A percentile compares a stretch with the other conserved stretches of the same genome.
phyloP scores from a whole-genome alignment of 2,113 vertebrate genomes.

The Apus apus region DNA sequence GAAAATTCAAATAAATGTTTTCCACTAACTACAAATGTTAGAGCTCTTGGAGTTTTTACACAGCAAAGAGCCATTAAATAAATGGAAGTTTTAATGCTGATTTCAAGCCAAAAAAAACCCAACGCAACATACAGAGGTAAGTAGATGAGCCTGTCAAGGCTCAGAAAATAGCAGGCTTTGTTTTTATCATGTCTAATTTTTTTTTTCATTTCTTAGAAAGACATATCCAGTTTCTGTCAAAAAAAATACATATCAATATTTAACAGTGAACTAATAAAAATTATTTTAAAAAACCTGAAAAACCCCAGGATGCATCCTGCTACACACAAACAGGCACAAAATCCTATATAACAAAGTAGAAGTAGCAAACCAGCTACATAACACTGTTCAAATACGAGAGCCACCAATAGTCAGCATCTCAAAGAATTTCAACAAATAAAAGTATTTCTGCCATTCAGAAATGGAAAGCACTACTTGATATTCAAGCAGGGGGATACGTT shows the following conservation, averaged over 20 bases:
- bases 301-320: background rate
- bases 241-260: background rate
- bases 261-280: background rate
- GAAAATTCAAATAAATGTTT: background rate
- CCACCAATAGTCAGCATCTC: background rate
- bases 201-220: background rate
- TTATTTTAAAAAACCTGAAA: background rate
- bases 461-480: background rate
- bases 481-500: background rate
- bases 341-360: background rate
- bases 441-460: background rate
- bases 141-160: background rate
- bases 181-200: background rate
- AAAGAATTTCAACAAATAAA: background rate
- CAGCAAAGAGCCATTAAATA: background rate
- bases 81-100: background rate
- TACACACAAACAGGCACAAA: background rate
- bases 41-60: background rate
- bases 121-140: background rate
- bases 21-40: background rate
- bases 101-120: background rate
- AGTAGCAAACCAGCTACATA: background rate
- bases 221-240: background rate
- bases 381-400: background rate
- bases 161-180: background rate